These are phyloP conservation scores for Xerus inauris DNA, from an alignment of 2,113 vertebrate genomes.

Conservation along the genomic window DNA sequence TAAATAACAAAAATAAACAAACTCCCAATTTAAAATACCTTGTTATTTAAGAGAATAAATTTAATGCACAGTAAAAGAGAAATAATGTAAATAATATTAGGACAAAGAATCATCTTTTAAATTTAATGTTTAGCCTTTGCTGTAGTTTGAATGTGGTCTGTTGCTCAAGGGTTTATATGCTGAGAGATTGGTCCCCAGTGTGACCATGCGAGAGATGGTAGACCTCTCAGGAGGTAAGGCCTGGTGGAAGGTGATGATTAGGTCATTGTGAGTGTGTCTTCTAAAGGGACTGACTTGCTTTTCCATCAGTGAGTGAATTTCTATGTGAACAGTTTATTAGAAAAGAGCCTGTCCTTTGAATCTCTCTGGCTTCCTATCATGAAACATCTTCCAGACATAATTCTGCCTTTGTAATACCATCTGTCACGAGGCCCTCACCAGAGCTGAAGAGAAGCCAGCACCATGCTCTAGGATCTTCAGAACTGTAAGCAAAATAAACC, in stretches of 20 bases:
- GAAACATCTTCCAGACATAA: neutral
- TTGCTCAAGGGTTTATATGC: neutral
- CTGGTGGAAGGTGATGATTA: neutral
- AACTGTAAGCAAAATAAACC: neutral
- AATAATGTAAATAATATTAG: neutral
- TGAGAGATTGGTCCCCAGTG: neutral
- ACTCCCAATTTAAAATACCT: neutral
- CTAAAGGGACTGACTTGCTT: neutral
- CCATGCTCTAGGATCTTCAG: neutral
- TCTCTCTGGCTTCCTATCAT: neutral
- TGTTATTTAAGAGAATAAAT: neutral
- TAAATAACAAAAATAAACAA: constrained; percentile 21
- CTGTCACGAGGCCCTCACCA: neutral
- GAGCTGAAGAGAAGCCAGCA: neutral
- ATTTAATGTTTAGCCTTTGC: neutral
- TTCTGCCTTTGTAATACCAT: neutral
- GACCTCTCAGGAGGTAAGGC: no score
- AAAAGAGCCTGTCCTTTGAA: neutral
- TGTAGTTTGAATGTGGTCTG: neutral
- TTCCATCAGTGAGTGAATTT: neutral
- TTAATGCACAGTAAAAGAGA: neutral
- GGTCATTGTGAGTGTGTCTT: neutral
- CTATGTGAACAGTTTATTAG: neutral
- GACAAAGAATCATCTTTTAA: neutral
- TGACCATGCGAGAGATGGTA: neutral